These are phyloP conservation scores for Poeciliopsis infans DNA, from an alignment of 2,797 vertebrate species.

Conservation along the genomic window DNA sequence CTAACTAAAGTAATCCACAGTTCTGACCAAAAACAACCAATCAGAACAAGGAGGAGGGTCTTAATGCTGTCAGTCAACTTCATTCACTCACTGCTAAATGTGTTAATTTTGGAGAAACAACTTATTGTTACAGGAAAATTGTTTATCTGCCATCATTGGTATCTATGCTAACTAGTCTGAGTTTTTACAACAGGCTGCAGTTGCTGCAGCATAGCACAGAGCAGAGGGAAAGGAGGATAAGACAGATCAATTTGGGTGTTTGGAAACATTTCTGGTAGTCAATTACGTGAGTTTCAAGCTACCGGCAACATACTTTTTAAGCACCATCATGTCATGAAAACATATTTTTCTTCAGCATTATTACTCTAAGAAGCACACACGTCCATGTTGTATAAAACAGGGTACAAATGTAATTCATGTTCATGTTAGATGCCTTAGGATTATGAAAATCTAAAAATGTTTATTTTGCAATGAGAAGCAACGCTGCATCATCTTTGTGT, in stretches of 20 bases:
- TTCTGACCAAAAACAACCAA: no score
- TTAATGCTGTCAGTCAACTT: no score
- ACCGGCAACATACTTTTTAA: neutral
- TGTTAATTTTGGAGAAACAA: no score
- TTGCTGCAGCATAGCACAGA: no score
- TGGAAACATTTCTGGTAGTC: neutral
- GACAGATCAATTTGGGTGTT: neutral
- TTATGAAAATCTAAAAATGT: neutral
- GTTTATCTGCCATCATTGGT: no score
- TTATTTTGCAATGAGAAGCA: neutral
- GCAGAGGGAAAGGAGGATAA: neutral
- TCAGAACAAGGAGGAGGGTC: no score
- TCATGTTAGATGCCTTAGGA: neutral
- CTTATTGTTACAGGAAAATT: no score
- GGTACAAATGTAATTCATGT: neutral
- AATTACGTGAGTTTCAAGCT: neutral
- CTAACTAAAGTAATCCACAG: no score
- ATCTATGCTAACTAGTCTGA: no score
- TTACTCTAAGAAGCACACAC: neutral
- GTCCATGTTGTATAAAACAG: neutral
- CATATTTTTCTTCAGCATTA: neutral
- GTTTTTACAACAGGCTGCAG: no score
- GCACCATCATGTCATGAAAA: neutral
- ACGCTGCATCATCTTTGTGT: conserved; percentile 9
- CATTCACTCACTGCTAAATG: no score